Evolutionary conservation across 2,888 invertebrate species (phyloP).

Genomic region (Amblyjoppa proteus): DNA sequence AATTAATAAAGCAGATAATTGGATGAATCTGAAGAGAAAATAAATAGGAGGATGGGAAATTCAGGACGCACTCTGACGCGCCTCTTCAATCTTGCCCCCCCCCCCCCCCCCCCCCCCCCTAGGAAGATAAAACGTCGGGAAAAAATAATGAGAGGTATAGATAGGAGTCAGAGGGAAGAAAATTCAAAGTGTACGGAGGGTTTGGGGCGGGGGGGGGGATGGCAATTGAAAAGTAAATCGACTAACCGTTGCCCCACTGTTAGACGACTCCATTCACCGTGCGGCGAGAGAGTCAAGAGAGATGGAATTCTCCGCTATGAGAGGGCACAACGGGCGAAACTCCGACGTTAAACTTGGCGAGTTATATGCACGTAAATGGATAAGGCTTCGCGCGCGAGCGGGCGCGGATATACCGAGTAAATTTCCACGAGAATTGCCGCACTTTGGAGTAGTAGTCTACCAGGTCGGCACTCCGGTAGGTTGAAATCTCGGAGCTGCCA

Average conservation of each 20-base stretch:
- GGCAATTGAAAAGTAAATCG: constrained; percentile 65
- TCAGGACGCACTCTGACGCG: background rate
- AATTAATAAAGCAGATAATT: background rate
- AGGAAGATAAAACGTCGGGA: background rate
- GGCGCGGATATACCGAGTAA: constrained; percentile 58
- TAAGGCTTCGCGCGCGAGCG: constrained; percentile 55
- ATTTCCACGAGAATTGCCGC: constrained; percentile 59
- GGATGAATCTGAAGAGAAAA: background rate
- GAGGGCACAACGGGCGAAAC: constrained; percentile 48
- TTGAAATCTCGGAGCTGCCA: constrained; percentile 26
- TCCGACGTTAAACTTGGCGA: constrained; percentile 38
- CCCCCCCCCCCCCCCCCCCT: too few species aligned
- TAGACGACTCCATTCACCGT: constrained; percentile 56
- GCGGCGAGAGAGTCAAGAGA: constrained; percentile 37
- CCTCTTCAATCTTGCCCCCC: background rate
- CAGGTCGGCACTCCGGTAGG: constrained; percentile 27
- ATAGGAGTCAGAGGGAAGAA: background rate
- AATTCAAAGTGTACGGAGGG: background rate
- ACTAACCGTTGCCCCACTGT: constrained; percentile 25
- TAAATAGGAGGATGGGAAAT: background rate
- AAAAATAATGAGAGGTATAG: constrained; percentile 18
- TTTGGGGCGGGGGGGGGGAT: background rate
- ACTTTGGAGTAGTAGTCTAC: constrained; percentile 53
- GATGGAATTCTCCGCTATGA: constrained; percentile 24
- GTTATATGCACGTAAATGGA: constrained; percentile 57